Evolutionary conservation across 2,888 invertebrate genomes (phyloP).

Genomic region (Oscheius sp.): DNA sequence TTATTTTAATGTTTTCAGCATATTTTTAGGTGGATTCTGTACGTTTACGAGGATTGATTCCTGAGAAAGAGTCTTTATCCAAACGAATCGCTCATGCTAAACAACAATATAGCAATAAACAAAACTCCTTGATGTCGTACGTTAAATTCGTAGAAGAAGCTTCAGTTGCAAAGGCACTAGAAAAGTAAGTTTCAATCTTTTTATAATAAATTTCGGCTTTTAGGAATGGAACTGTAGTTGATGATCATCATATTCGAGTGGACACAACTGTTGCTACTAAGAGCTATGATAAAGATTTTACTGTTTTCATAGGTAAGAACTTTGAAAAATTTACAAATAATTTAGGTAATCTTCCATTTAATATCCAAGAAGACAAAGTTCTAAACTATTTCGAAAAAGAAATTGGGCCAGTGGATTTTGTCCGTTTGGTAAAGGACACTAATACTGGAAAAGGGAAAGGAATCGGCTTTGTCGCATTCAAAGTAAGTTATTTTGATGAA

Average conservation of each 20-base stretch:
- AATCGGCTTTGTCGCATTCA: conserved; percentile 49
- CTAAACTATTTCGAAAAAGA: conserved; percentile 35
- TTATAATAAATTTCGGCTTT: conserved; percentile 1
- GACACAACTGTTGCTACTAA: conserved; percentile 36
- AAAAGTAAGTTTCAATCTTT: conserved; percentile 32
- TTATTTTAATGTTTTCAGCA: not conserved
- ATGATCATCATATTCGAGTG: conserved; percentile 44
- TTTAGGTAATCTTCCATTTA: conserved; percentile 44
- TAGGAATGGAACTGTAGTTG: conserved; percentile 43
- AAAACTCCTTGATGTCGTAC: conserved; percentile 44
- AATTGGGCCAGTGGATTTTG: conserved; percentile 42
- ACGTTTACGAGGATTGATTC: conserved; percentile 43
- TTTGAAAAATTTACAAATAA: no score
- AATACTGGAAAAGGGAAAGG: conserved; percentile 45
- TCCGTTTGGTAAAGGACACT: conserved; percentile 41
- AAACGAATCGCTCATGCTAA: conserved; percentile 42
- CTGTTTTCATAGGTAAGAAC: conserved; percentile 44
- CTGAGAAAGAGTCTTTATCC: conserved; percentile 38
- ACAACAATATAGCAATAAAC: conserved; percentile 42
- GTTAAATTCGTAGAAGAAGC: conserved; percentile 41
- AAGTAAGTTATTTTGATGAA: conserved; percentile 19
- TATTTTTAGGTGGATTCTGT: conserved; percentile 35
- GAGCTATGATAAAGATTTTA: conserved; percentile 39
- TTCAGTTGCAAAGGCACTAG: conserved; percentile 43
- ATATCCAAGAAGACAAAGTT: conserved; percentile 37